Base-by-base conservation (phyloP, 2,797 vertebrate genomes). In the Ctenopoma multispine region DNA sequence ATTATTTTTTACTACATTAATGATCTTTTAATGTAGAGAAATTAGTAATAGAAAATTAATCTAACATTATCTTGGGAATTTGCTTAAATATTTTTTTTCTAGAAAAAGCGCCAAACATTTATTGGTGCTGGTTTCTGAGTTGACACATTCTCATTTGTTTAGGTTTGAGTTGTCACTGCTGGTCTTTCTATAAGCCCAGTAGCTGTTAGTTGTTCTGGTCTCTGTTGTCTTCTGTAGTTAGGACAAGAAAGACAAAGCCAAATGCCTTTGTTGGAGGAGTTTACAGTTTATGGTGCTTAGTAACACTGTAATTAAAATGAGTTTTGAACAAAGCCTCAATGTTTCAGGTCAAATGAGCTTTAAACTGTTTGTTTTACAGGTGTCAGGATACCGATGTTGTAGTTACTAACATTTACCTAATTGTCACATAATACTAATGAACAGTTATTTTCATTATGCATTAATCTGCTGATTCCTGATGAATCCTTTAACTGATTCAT, bases 241-340 rank as follows among this genome's bases (percentile, higher is more conserved):
- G 13, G 38, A 59, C 43, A 59, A 24, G 9, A 31, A 54, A 75
- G 14, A 64, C 43, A 34, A 34, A 53, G 38, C 44, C 44, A 64
- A 5, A 11, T 71, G 40, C 24, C 40, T 80, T 67, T 84, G 72
- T 87, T 66, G 4, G 54, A 27, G 3, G n/a, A 27, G 66, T 63
- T 72, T 57, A 31, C 50, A 31, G 5, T 13, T 12, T 44, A 17
- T 29, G 75, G n/a, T 79, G 49, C 80, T 78, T 81, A 53, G 90
- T 78, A 75, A 91, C 62, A 0, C 34, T 60, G 41, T 9, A 34
- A 3, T 9, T 10, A 8, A 34, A 34, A 34, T 34, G 36, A 43
- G 61, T 34, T 48, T 36, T 11, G 36, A 82, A 73, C 67, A 73
- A 67, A 74, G 27, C 21, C 46, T 58, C 41, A 47, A 75, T 80